Conservation (phyloP, 1,140 invertebrate genomes). For the Physella acuta region DNA sequence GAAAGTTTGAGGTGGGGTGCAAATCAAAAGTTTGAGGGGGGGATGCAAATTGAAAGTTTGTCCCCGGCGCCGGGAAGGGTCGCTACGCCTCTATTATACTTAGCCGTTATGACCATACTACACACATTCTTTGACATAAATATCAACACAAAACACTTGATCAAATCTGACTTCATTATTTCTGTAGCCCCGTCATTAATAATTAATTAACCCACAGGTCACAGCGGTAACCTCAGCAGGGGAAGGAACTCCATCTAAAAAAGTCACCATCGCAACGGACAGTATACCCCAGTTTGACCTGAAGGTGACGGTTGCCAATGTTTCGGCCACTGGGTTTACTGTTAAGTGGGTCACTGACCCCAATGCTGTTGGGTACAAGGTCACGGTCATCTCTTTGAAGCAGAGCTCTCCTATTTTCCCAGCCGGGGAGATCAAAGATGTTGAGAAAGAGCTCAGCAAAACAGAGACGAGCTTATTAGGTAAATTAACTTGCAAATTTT, state of each 20-base stretch:
- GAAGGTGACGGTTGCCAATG: background rate
- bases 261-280: background rate
- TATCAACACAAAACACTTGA: no score
- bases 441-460: background rate
- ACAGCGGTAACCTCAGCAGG: background rate
- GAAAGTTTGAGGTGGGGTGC: no score
- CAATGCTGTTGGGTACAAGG: background rate
- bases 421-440: background rate
- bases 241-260: background rate
- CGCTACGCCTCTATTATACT: no score
- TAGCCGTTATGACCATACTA: no score
- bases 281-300: background rate
- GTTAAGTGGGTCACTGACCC: background rate
- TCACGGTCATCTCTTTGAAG: no score
- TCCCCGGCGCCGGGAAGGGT: no score
- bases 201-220: constrained; percentile 1
- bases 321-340: background rate
- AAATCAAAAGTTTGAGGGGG: no score
- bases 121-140: no score
- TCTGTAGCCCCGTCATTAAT: no score
- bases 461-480: background rate
- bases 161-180: no score
- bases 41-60: no score
- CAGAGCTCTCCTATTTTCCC: background rate
- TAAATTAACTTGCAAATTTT: background rate